These are phyloP conservation scores for Hippopotamyrus pictus DNA, from an alignment of 2,797 vertebrate species.

Conservation along the genomic window DNA sequence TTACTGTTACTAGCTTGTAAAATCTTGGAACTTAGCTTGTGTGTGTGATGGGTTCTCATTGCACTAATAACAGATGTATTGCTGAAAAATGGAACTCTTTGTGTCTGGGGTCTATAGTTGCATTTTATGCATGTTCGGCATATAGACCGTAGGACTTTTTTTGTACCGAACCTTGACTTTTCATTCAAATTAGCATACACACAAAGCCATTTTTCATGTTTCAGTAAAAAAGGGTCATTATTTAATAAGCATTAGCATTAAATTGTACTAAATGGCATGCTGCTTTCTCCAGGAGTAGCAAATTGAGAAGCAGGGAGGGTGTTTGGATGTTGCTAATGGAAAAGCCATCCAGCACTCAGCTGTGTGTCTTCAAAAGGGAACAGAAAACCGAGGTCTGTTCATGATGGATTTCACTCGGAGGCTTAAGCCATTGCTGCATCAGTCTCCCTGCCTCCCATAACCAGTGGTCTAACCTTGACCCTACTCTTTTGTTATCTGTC, in stretches of 20 bases:
- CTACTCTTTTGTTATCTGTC: background rate
- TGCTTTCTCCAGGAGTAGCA: background rate
- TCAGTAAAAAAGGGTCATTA: background rate
- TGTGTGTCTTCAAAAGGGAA: background rate
- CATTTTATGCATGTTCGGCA: background rate
- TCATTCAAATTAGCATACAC: background rate
- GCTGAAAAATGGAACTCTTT: background rate
- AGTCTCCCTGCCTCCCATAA: background rate
- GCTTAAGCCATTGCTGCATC: background rate
- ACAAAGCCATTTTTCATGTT: background rate
- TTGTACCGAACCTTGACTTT: background rate
- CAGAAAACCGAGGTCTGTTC: background rate
- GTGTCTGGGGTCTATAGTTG: background rate
- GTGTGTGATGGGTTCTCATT: background rate
- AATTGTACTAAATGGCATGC: background rate
- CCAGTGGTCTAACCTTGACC: background rate
- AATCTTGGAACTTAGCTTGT: background rate
- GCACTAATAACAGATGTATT: background rate
- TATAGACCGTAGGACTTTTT: background rate
- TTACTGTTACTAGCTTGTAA: background rate
- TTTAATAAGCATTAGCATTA: background rate
- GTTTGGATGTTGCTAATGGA: background rate
- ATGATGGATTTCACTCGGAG: background rate
- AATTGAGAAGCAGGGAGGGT: background rate
- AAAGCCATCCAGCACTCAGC: background rate